A percentile compares a stretch with the other conserved stretches of the same genome.
Conservation (phyloP, 1,140 invertebrate genomes). For the Schlechtendalia chinensis region DNA sequence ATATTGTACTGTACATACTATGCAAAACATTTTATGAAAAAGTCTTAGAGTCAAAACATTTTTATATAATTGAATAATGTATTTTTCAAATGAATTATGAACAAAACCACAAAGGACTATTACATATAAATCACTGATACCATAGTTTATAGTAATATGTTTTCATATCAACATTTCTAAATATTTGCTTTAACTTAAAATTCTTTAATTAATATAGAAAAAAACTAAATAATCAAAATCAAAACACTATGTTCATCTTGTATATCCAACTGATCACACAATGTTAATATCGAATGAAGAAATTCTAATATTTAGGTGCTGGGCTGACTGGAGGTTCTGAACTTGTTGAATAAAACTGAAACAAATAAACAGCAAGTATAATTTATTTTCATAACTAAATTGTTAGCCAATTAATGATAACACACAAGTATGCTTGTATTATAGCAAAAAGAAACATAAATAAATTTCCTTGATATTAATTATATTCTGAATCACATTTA, state of each 20-base stretch:
- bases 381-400: background rate
- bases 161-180: background rate
- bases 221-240: background rate
- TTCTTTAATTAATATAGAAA: conserved; percentile 3
- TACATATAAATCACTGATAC: conserved; percentile 6
- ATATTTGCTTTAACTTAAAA: background rate
- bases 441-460: background rate
- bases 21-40: background rate
- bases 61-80: conserved; percentile 3
- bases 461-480: too few species aligned
- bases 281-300: background rate
- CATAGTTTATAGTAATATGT: background rate
- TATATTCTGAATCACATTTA: too few species aligned
- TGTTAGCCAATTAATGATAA: background rate
- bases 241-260: conserved; percentile 28
- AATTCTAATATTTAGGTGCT: conserved; percentile 39
- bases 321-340: conserved; percentile 20
- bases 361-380: background rate
- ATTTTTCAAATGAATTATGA: conserved; percentile 20
- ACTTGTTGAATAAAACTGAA: conserved; percentile 32
- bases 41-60: background rate
- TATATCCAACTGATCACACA: background rate
- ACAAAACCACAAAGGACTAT: conserved; percentile 11
- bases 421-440: background rate
- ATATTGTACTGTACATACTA: too few species aligned